Evolutionary conservation across 2,888 invertebrate species (phyloP), one percentile per base, ranked within the genome.

Genomic region (Tetranychus piercei): DNA sequence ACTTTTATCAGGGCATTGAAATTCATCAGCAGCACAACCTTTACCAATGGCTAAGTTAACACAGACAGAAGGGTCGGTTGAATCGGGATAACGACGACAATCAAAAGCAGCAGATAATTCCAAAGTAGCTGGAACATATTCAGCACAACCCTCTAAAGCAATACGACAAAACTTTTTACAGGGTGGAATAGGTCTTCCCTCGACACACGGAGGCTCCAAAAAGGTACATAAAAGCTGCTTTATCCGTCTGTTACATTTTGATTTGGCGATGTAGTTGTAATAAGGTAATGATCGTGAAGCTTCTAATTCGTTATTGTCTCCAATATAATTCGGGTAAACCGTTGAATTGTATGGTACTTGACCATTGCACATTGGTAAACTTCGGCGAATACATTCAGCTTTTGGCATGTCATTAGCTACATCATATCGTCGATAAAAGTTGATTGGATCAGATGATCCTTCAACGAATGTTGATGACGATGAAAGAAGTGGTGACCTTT

Each of bases 281-380:
- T 87, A 86, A 0, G 85, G 83, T 77, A 87, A 80, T 44, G 85
- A 77, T 64, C 77, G 73, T 69, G 74, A 77, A 3, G 75, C 77
- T 44, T 75, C 77, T 5, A 44, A 64, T 23, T 75, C 73, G 15
- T 66, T 74, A n/a, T 73, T 81, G 55, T 85, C 80, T 6, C 81
- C 82, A 0, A 81, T 79, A 23, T 78, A 74, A 70, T 80, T 82
- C 1, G 86, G 82, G 6, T 83, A 80, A 11, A 86, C 86, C 1
- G 88, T 87, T 78, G 88, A 81, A 81, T 88, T 88, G 80, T 88
- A 88, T 0, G 87, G 87, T n/a, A 88, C 81, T 5, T 88, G 85
- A 1, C 87, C 88, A n/a, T 86, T 86, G 78, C 88, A 88, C 73
- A 86, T 79, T 9, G 82, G 80, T 72, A 85, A 80, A 6, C 83